Percentiles rank a stretch among this genome's conserved stretches.
These are phyloP conservation scores for Arenaria interpres DNA, from an alignment of 2,113 vertebrate genomes.

Conservation along the genomic window DNA sequence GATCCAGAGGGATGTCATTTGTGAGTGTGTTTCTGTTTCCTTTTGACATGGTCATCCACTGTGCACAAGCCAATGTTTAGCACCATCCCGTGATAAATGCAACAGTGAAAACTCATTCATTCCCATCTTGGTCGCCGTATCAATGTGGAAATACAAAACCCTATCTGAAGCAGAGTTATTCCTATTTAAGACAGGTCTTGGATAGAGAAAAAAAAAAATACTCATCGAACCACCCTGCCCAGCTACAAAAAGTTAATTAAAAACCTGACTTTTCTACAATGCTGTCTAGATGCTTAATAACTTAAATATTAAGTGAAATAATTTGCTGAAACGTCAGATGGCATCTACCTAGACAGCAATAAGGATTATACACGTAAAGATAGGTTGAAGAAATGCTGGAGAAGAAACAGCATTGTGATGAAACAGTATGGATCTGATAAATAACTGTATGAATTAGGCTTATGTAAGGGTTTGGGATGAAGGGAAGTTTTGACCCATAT, in stretches of 20 bases:
- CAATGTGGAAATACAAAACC: no score
- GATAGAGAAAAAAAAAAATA: neutral
- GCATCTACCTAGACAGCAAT: neutral
- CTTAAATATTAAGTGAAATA: no score
- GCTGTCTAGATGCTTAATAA: neutral
- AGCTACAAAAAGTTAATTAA: neutral
- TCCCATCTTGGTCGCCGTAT: no score
- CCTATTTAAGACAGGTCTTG: neutral
- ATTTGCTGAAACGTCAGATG: neutral
- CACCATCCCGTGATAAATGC: no score
- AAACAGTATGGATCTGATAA: neutral
- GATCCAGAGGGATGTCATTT: no score
- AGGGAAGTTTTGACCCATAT: neutral
- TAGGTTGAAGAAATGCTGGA: neutral
- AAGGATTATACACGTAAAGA: no score
- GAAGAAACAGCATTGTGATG: neutral
- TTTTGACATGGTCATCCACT: no score
- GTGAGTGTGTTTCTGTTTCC: no score
- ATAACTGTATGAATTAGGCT: neutral
- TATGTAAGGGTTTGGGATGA: neutral
- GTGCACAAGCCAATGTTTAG: no score
- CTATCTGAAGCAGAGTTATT: neutral
- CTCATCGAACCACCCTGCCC: neutral
- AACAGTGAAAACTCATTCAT: no score
- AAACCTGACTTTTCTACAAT: neutral